phyloP scores from a whole-genome alignment of 2,113 vertebrate genomes.

The Murina feae region DNA sequence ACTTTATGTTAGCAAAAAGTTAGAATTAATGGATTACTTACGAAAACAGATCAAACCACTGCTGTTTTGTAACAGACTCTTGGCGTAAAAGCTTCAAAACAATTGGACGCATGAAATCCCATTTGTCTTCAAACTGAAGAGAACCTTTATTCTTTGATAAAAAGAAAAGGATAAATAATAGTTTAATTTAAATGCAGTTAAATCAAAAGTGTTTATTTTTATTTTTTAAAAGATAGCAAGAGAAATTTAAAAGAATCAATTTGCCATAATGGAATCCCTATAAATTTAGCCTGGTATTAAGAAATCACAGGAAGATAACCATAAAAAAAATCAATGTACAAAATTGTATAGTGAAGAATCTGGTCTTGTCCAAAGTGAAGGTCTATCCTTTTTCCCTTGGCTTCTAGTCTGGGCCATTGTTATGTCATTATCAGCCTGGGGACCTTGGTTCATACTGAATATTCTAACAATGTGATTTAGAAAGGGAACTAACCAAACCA shows the following conservation, averaged over 20 bases:
- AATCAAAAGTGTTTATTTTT: slow-evolving; percentile 40
- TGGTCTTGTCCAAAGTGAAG: background rate
- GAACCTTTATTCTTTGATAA: slow-evolving; percentile 94
- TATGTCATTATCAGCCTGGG: background rate
- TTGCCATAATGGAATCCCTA: slow-evolving; percentile 30
- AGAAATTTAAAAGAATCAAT: slow-evolving; percentile 17
- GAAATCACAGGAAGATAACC: background rate
- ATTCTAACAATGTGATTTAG: background rate
- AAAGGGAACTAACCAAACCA: background rate
- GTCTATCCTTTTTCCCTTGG: background rate
- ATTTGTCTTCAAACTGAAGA: slow-evolving; percentile 99
- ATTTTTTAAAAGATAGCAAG: slow-evolving; percentile 16
- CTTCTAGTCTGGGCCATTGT: background rate
- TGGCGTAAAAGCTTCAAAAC: slow-evolving; percentile 98
- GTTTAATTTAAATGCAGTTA: slow-evolving; percentile 58
- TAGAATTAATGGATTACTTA: slow-evolving; percentile 81
- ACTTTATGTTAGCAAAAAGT: slow-evolving; percentile 60
- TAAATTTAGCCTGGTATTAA: slow-evolving; percentile 2
- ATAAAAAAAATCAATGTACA: background rate
- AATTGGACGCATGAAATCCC: slow-evolving; percentile 98
- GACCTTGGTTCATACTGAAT: background rate
- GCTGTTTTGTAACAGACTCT: slow-evolving; percentile 98
- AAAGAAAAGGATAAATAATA: slow-evolving; percentile 44
- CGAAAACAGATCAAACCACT: slow-evolving; percentile 99
- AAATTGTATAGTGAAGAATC: background rate